These are phyloP conservation scores for Lithophane ornitopus DNA, from an alignment of 2,888 invertebrate species.

Conservation along the genomic window DNA sequence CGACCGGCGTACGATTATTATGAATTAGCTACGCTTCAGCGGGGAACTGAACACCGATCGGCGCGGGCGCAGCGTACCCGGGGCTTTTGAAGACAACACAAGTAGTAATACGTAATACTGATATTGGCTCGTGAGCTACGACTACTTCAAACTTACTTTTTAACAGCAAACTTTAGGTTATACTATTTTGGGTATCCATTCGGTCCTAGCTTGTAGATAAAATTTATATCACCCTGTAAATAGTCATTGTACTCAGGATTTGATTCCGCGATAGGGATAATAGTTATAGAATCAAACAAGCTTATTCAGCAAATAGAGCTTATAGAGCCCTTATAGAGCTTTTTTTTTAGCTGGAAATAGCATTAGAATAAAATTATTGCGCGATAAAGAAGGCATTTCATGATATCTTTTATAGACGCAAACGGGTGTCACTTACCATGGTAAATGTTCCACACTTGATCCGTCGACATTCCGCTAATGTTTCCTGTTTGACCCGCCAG, in stretches of 20 bases:
- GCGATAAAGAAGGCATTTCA: background rate
- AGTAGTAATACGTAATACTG: constrained; percentile 50
- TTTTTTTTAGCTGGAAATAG: background rate
- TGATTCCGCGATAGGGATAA: background rate
- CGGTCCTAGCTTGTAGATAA: background rate
- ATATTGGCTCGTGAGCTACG: constrained; percentile 13
- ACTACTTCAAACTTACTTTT: constrained; percentile 31
- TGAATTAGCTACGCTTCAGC: constrained; percentile 80
- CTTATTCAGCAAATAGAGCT: background rate
- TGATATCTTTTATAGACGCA: background rate
- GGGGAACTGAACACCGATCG: constrained; percentile 61
- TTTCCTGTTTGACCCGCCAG: constrained; percentile 42
- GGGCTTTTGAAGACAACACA: constrained; percentile 47
- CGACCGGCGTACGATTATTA: constrained; percentile 79
- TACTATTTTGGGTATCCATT: background rate
- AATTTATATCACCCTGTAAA: background rate
- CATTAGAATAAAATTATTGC: background rate
- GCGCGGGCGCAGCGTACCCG: constrained; percentile 49
- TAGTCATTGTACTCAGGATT: background rate
- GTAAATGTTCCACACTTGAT: constrained; percentile 22
- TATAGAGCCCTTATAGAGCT: background rate
- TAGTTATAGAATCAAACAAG: background rate
- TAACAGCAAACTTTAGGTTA: background rate
- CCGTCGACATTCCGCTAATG: constrained; percentile 44
- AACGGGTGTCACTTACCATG: constrained; percentile 20